phyloP scores from a whole-genome alignment of 2,888 invertebrate genomes.

The Nysson spinosus region DNA sequence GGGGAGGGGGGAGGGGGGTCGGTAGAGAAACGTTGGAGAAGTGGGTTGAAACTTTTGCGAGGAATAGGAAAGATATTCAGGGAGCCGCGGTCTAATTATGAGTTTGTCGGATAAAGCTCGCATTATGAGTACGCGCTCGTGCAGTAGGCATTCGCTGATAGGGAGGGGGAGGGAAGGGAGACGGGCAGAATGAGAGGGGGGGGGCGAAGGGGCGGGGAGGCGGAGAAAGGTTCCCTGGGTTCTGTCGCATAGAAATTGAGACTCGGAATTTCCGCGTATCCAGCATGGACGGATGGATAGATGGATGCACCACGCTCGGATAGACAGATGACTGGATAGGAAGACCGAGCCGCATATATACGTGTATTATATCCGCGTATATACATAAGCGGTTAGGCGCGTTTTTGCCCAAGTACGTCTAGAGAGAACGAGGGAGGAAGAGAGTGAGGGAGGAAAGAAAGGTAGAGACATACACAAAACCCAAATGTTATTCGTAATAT shows the following conservation, averaged over 20 bases:
- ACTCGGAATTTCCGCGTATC: constrained; percentile 62
- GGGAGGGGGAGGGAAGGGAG: not conserved
- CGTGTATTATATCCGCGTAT: constrained; percentile 43
- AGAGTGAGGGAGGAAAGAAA: constrained; percentile 22
- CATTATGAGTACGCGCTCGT: constrained; percentile 52
- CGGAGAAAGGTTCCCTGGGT: constrained; percentile 18
- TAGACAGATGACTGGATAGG: constrained; percentile 51
- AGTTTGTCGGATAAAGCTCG: constrained; percentile 57
- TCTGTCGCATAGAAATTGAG: constrained; percentile 53
- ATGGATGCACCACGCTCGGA: constrained; percentile 39
- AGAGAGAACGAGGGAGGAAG: constrained; percentile 8
- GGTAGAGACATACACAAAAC: constrained; percentile 44
- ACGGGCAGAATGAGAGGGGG: not conserved
- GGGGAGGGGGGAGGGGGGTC: not conserved
- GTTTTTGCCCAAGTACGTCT: constrained; percentile 6
- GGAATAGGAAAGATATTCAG: constrained; percentile 62
- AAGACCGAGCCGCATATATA: constrained; percentile 38
- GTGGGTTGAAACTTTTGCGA: constrained; percentile 53
- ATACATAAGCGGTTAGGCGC: constrained; percentile 49
- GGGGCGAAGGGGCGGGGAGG: not conserved
- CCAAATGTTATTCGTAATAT: constrained; percentile 64
- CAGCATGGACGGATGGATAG: constrained; percentile 47
- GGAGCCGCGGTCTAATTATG: constrained; percentile 65
- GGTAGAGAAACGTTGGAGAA: constrained; percentile 5
- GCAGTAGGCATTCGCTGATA: constrained; percentile 47